These are phyloP conservation scores for Ichneumoninae sp. DNA, from an alignment of 2,888 invertebrate species.

Conservation along the genomic window DNA sequence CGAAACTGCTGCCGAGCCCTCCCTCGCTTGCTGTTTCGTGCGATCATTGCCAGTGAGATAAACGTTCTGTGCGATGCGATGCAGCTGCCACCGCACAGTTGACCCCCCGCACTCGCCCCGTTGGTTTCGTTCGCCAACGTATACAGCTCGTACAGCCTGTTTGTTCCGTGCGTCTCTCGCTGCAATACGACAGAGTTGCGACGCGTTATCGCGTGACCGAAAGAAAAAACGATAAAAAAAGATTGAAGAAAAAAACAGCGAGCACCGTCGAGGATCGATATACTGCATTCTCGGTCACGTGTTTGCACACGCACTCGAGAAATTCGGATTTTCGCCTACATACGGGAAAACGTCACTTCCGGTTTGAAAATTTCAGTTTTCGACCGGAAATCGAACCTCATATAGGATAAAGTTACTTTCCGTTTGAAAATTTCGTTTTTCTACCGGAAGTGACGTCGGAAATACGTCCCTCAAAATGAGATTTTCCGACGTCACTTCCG, in stretches of 20 bases:
- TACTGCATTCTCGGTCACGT: slow-evolving; percentile 27
- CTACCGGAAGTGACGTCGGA: too few species aligned
- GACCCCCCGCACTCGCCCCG: slow-evolving; percentile 16
- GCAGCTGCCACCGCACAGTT: slow-evolving; percentile 48
- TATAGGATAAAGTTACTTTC: too few species aligned
- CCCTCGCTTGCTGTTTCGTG: slow-evolving; percentile 15
- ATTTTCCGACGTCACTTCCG: too few species aligned
- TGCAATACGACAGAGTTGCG: slow-evolving; percentile 39
- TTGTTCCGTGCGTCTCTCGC: slow-evolving; percentile 58
- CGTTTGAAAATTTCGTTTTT: too few species aligned
- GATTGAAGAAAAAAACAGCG: slow-evolving; percentile 38
- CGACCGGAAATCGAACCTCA: too few species aligned
- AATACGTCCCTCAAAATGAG: too few species aligned
- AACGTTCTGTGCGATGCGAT: slow-evolving; percentile 60
- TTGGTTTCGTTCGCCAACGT: slow-evolving; percentile 24
- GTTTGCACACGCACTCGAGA: neutral
- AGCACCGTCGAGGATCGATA: slow-evolving; percentile 44
- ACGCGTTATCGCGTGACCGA: slow-evolving; percentile 63
- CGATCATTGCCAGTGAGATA: slow-evolving; percentile 64
- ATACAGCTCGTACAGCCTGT: slow-evolving; percentile 30
- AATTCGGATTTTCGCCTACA: neutral
- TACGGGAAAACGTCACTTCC: too few species aligned
- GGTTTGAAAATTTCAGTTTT: too few species aligned
- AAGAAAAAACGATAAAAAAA: slow-evolving; percentile 34
- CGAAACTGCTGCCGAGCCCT: slow-evolving; percentile 32